Base-by-base conservation (phyloP, 2,113 vertebrate genomes). In the Coturnix japonica region DNA sequence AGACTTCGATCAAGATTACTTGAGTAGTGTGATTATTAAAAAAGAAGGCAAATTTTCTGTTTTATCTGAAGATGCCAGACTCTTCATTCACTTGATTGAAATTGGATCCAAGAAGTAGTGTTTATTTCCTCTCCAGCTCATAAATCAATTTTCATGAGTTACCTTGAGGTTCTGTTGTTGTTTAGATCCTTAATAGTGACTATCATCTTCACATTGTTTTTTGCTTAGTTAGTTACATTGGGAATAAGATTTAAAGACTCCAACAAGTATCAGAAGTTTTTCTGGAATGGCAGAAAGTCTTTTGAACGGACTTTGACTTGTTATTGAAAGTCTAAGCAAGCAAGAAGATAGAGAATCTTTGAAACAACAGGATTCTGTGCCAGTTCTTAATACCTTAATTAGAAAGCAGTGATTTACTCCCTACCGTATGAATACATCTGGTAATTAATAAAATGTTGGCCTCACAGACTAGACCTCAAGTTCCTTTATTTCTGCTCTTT, bases 351-450 rank as follows among this genome's bases (percentile, higher is more conserved):
- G 33, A 73, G 22, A 67, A 56, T 25, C 21, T 91, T 81, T 59
- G 67, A 67, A 81, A 51, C 9, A 72, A 6, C 12, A 54, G 28
- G 14, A 33, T 88, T 81, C 7, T 41, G 8, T 85, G 41, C 22
- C 44, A 39, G 56, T 74, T 94, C 47, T 70, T 83, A 76, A 66
- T 72, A 65, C 23, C 23, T 85, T 65, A 76, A 79, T 82, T 57
- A 65, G 49, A 44, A 85, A 76, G 64, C 49, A 47, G 30, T 47
- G 6, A 7, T 41, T 87, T 66, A 39, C 13, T 88, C 10, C 9
- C 31, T 82, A 11, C 9, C 33, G 4, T 30, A n/a, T 22, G 31
- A 76, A 76, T 15, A 76, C 60, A 44, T 65, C 19, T 30, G 26
- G 33, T 72, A 19, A 87, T 84, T 70, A 65, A 25, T 81, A 71